phyloP scores from a whole-genome alignment of 2,797 vertebrate genomes.

The Myotis planiceps region DNA sequence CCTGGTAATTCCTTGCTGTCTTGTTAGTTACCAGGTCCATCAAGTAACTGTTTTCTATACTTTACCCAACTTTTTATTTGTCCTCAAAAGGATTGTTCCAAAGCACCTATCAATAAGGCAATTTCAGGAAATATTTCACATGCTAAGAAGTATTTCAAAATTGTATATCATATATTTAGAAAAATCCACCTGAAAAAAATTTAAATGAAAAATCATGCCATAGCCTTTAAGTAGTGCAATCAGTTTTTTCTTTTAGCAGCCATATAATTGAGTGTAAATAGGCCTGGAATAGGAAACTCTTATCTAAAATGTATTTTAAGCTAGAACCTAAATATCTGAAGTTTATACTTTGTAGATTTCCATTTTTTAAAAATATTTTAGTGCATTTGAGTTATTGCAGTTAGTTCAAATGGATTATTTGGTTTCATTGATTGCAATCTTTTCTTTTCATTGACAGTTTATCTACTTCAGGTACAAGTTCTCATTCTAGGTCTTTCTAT shows the following conservation, averaged over 20 bases:
- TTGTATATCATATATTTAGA: not conserved
- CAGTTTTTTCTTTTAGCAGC: not conserved
- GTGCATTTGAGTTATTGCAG: not conserved
- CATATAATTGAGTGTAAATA: constrained; percentile 2
- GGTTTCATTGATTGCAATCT: not conserved
- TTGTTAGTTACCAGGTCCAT: not conserved
- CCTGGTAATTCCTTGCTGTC: not conserved
- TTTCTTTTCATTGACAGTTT: not conserved
- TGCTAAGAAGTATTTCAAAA: not conserved
- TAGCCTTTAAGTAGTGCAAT: not conserved
- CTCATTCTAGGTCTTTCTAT: not conserved
- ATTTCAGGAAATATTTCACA: not conserved
- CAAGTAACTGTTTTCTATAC: not conserved
- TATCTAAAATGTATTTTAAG: constrained; percentile 5
- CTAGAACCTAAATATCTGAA: not conserved
- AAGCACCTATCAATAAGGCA: not conserved
- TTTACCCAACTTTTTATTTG: not conserved
- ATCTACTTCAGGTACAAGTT: not conserved
- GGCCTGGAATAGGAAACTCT: not conserved
- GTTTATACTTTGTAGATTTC: not conserved
- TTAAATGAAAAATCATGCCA: not conserved
- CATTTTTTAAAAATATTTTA: not conserved
- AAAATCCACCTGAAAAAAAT: not conserved
- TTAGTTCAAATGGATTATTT: not conserved
- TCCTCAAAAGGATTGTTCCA: not conserved